Evolutionary conservation across 2,888 invertebrate genomes (phyloP), one percentile per base, ranked within the genome.

Genomic region (Nemoura dubitans): DNA sequence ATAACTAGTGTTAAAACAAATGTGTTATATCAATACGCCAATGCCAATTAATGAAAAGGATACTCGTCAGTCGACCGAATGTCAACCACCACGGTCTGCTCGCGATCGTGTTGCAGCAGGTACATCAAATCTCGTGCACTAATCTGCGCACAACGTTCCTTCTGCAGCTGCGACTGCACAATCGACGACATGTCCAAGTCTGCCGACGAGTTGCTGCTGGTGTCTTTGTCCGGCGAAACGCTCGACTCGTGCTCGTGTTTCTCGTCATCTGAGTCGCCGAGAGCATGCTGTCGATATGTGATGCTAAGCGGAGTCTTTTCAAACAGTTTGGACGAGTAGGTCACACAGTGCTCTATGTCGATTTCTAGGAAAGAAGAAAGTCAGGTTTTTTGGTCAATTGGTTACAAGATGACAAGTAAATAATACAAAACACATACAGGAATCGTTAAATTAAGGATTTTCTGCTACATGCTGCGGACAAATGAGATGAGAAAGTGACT

Each of bases 271-370:
- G 43, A 81, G 76, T 83, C 83, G 77, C 85, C 87, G 1, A 90
- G 89, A 87, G 96, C 96, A 91, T 98, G 96, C 90, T 96, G 94
- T 87, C 98, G 93, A 90, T 95, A 96, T 77, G 97, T 96, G 85
- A 98, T 96, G 92, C 98, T 98, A 88, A 95, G 94, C 0, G 98
- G 98, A 0, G 98, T 98, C 88, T 93, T 94, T 88, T 95, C 94
- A 90, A 96, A 98, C 93, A 98, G 96, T 88, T 95, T 94, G 89
- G 96, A 96, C 0, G 98, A 98, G 91, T 97, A 96, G 90, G 94
- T 94, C 0, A 98, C 98, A 92, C 98, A 98, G 89, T 95, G 94
- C 90, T 98, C 98, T 90, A 99, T 98, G 89, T 98, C 98, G 87
- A 99, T 97, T 92, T 98, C 98, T 84, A 90, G 7, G 88, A 87